Conservation (phyloP, 2,888 invertebrate genomes). For the Drosophila atroscutellata region DNA sequence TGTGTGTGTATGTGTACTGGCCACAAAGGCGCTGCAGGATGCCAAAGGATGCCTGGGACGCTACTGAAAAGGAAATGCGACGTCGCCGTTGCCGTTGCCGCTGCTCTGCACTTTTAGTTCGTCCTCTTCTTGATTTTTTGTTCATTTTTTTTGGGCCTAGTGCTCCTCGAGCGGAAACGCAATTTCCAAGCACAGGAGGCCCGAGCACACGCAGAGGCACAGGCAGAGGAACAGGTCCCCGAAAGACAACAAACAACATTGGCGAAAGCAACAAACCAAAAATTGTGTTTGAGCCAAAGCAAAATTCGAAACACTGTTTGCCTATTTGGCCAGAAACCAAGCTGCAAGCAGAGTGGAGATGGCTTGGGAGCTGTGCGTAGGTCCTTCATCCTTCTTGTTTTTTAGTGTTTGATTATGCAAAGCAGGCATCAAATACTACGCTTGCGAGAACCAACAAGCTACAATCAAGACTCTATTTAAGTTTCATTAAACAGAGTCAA, state of each 20-base stretch:
- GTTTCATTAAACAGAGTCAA: not conserved
- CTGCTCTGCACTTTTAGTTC: conserved; percentile 26
- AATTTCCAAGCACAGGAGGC: conserved; percentile 61
- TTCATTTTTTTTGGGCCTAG: conserved; percentile 5
- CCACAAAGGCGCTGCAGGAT: conserved; percentile 52
- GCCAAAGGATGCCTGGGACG: conserved; percentile 47
- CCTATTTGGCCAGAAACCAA: conserved; percentile 15
- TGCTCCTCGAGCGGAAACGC: conserved; percentile 70
- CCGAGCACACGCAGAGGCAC: not conserved
- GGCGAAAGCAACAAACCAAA: conserved; percentile 65
- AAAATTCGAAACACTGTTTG: conserved; percentile 52
- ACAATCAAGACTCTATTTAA: not conserved
- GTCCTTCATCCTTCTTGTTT: conserved; percentile 42
- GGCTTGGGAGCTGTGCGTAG: conserved; percentile 14
- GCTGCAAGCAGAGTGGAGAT: not conserved
- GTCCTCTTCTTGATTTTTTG: conserved; percentile 19
- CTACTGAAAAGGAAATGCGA: conserved; percentile 57
- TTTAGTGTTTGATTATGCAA: conserved; percentile 73
- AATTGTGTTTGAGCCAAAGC: conserved; percentile 76
- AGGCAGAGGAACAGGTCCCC: conserved; percentile 4
- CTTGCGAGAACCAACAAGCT: not conserved
- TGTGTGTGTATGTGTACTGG: not conserved
- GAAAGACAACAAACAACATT: conserved; percentile 75
- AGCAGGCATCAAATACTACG: conserved; percentile 23
- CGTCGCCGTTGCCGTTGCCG: conserved; percentile 31